Conservation (phyloP, 2,888 invertebrate species). For the Chaetogeoica ovagalla region DNA sequence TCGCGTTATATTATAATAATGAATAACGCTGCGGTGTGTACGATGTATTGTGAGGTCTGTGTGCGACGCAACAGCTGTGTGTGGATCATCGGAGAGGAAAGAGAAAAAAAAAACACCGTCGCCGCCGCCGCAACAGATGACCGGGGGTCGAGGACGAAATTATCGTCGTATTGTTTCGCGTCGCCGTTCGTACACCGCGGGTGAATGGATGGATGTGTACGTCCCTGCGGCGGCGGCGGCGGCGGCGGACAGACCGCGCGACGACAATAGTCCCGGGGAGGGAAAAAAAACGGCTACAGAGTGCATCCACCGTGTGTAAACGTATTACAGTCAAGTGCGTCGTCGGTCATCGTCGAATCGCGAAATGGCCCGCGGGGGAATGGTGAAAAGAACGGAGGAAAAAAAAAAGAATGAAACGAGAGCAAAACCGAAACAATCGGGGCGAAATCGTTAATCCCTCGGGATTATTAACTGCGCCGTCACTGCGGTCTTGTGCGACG, state of each 20-base stretch:
- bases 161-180: slow-evolving; percentile 49
- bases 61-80: slow-evolving; percentile 24
- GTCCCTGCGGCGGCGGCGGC: slow-evolving; percentile 10
- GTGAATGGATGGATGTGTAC: neutral
- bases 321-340: slow-evolving; percentile 18
- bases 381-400: slow-evolving; percentile 17
- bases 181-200: neutral
- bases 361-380: slow-evolving; percentile 4
- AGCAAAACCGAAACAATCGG: slow-evolving; percentile 22
- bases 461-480: neutral
- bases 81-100: neutral
- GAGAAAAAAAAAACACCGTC: slow-evolving; percentile 10
- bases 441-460: slow-evolving; percentile 36
- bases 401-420: slow-evolving; percentile 7
- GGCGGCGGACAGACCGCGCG: neutral
- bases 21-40: neutral
- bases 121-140: slow-evolving; percentile 26
- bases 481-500: neutral
- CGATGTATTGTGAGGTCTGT: neutral
- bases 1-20: too few species aligned
- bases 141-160: slow-evolving; percentile 46
- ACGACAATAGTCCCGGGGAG: neutral
- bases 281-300: slow-evolving; percentile 34
- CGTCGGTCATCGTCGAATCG: neutral
- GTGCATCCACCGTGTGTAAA: neutral